Evolutionary conservation across 2,888 invertebrate genomes (phyloP), one percentile per base, ranked within the genome.

Genomic region (Philereme transversata): DNA sequence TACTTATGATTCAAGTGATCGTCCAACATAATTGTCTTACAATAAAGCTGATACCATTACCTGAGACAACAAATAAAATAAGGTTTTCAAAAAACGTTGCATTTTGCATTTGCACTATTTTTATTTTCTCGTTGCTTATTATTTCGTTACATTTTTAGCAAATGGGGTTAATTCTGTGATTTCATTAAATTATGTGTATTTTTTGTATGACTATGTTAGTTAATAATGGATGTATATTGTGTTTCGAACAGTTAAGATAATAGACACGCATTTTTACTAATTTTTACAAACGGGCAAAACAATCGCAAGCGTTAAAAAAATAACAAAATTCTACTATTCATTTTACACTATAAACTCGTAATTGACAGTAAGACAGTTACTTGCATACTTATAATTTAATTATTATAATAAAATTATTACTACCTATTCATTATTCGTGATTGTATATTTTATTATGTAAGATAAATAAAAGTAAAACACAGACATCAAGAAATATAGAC

Each of bases 331-430:
- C 40, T 44, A 43, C 9, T n/a, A 47, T 50, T 57, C 34, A 60
- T 55, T 62, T 63, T 50, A 59, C 55, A 58, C 60, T 61, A 62
- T 63, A 48, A 61, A 58, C 51, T 65, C 59, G 57, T 70, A 70
- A 70, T 70, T 70, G 70, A 70, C 70, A 64, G 36, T 65, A 64
- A 64, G 53, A 62, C 57, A 61, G 43, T 48, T 58, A 61, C 52
- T 58, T 56, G 43, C 55, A 57, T 55, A 56, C 54, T 48, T 41
- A 58, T 8, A 53, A 40, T 8, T 38, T 48, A 51, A 46, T 51
- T 44, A 36, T 40, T 22, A 22, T 22, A 22, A 22, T 22, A 2
- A 22, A 35, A 33, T 46, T 40, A 51, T 11, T 43, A 35, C 11
- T 49, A 60, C 10, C 22, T 57, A 61, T 5, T 46, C 36, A 44